phyloP scores from a whole-genome alignment of 2,113 vertebrate species.

The Stegastes partitus region DNA sequence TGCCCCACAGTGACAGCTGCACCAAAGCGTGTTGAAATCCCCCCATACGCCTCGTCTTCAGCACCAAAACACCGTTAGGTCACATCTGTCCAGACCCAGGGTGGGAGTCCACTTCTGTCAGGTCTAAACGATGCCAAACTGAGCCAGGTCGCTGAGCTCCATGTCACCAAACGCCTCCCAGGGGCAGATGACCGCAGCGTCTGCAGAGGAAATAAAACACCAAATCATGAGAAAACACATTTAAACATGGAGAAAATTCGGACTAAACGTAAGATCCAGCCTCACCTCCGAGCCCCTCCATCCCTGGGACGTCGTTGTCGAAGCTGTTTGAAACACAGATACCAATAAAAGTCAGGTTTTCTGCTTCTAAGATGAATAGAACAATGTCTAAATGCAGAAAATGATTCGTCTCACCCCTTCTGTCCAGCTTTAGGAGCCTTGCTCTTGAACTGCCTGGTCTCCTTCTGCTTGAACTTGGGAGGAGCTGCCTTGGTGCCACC shows the following conservation, averaged over 20 bases:
- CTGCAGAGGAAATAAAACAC: constrained; percentile 23
- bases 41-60: background rate
- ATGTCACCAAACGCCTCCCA: constrained; percentile 93
- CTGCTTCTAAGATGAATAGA: too few species aligned
- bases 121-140: constrained; percentile 89
- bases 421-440: constrained; percentile 92
- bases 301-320: background rate
- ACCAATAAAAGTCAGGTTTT: background rate
- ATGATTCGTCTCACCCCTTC: constrained; percentile 83
- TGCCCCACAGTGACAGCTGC: background rate
- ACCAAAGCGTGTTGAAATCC: too few species aligned
- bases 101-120: background rate
- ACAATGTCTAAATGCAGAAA: fast-evolving
- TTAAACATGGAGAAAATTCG: background rate
- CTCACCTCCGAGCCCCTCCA: background rate
- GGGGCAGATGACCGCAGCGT: constrained; percentile 85
- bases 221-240: background rate
- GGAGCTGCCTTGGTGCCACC: constrained; percentile 80
- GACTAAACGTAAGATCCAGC: fast-evolving
- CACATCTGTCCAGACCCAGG: background rate
- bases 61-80: background rate
- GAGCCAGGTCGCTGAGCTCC: constrained; percentile 91
- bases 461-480: constrained; percentile 91
- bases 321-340: background rate
- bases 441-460: constrained; percentile 92